Base-by-base conservation (phyloP, 2,888 invertebrate genomes). In the Odontocerum albicorne region DNA sequence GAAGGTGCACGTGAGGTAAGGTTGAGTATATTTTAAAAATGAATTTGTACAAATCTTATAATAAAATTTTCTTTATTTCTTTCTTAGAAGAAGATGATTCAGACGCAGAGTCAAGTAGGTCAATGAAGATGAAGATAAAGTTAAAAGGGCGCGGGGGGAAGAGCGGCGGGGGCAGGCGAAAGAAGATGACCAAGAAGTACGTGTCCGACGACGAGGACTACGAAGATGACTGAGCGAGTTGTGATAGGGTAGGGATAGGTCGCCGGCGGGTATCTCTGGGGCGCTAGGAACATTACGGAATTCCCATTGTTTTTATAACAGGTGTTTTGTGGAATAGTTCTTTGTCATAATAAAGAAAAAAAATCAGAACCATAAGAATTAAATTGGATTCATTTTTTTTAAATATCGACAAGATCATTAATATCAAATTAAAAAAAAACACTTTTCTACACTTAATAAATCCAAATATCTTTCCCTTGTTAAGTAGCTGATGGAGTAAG, bases 121-220 rank as follows among this genome's bases (percentile, higher is more conserved):
- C 78, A 0, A 83, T 87, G 3, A 86, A 87, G 72, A 88, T 88
- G 86, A 87, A 87, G 69, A 82, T 88, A 22, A 89, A 89, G 69
- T 68, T 88, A 50, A 87, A 84, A 64, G 74, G 75, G 21, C 78
- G 79, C 63, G 73, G 72, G 49, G 73, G 72, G 51, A 78, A 79
- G 63, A 73, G 72, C 52, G 76, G 78, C 2, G 79, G 79, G 3
- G 77, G 81, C 1, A 70, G 82, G 39, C 80, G 83, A 63, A 76
- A 80, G 62, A 77, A 83, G 62, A 77, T 77, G 49, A 69, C 73
- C 38, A 80, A 82, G 61, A 85, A 84, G 66, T 84, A 82, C 66
- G 78, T 84, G 62, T 84, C 84, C 2, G 85, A 85, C 46, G 85
- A 85, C 33, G 85, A 85, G 35, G 83, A 85, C 57, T 83, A 78